Evolutionary conservation across 2,113 vertebrate genomes (phyloP).

Genomic region (Callipepla squamata): DNA sequence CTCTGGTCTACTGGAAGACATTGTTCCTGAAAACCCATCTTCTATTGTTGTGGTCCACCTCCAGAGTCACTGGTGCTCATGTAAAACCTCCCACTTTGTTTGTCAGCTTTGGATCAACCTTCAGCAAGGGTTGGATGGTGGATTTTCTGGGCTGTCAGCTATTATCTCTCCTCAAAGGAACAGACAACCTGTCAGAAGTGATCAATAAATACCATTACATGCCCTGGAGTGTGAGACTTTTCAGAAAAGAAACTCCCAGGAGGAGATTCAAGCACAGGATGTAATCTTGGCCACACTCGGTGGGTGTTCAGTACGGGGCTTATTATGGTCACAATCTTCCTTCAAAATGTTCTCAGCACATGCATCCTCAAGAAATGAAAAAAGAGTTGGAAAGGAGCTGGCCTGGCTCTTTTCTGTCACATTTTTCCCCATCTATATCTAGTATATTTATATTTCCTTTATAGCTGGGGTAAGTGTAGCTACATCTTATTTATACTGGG

Average conservation of each 20-base stretch:
- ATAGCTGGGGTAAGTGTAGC: not conserved
- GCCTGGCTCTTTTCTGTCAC: not conserved
- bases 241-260: slow-evolving; percentile 14
- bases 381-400: not conserved
- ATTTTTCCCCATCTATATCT: fast-evolving
- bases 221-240: not conserved
- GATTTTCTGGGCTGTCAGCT: not conserved
- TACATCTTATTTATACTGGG: not conserved
- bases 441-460: not conserved
- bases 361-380: not conserved
- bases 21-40: not conserved
- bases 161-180: not conserved
- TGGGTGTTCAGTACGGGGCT: not conserved
- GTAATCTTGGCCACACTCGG: not conserved
- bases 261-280: not conserved
- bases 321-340: not conserved
- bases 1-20: not conserved
- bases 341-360: not conserved
- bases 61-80: not conserved
- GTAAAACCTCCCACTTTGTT: not conserved
- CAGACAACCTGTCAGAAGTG: slow-evolving; percentile 20
- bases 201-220: slow-evolving; percentile 50
- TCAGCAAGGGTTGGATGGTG: not conserved
- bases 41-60: not conserved
- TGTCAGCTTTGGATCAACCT: not conserved